Percentiles rank a stretch among this genome's conserved stretches.
Evolutionary conservation across 1,140 invertebrate species (phyloP).

Genomic region (Tachypleus tridentatus): DNA sequence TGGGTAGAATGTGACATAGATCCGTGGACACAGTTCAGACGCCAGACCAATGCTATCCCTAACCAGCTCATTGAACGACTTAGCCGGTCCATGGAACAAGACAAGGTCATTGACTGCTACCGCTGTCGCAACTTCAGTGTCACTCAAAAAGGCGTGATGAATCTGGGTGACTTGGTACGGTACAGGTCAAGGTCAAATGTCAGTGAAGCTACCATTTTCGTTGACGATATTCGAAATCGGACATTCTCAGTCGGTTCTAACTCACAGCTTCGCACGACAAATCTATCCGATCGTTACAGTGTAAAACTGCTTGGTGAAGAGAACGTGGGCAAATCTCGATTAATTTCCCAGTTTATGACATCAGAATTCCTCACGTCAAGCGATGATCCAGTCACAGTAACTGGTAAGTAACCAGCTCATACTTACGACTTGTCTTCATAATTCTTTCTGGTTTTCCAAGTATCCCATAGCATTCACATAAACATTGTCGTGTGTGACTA

Average conservation of each 20-base stretch:
- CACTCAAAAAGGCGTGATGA: conserved; percentile 68
- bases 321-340: conserved; percentile 82
- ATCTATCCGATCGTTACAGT: conserved; percentile 36
- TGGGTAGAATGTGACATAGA: neutral
- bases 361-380: conserved; percentile 88
- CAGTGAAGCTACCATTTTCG: conserved; percentile 4
- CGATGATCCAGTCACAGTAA: conserved; percentile 40
- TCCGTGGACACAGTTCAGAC: neutral
- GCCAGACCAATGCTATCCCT: conserved; percentile 13
- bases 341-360: conserved; percentile 85
- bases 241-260: conserved; percentile 7
- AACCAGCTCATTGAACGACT: neutral
- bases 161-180: conserved; percentile 52
- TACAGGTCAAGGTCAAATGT: conserved; percentile 21
- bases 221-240: conserved; percentile 7
- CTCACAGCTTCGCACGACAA: neutral
- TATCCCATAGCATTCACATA: no score
- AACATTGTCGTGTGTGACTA: no score
- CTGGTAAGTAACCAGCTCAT: no score
- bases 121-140: conserved; percentile 75
- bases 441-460: no score
- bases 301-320: conserved; percentile 71
- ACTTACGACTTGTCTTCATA: no score
- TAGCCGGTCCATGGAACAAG: neutral
- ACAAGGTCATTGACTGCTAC: conserved; percentile 2